These are phyloP conservation scores for Solenopsis fugax DNA, from an alignment of 1,140 invertebrate species.

Conservation along the genomic window DNA sequence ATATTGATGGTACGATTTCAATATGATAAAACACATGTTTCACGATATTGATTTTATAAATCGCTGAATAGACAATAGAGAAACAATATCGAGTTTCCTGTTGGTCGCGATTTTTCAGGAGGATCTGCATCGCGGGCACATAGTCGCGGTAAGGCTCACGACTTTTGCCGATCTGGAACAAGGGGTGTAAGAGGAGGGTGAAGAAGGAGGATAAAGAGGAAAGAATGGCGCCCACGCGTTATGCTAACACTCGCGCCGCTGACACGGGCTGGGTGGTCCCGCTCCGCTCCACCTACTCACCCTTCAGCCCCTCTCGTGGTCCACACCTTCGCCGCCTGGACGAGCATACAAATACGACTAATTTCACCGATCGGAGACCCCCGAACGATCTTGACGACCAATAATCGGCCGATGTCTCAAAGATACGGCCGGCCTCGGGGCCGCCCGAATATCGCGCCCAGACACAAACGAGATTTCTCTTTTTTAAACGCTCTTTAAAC, in stretches of 20 bases:
- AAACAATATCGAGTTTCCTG: neutral
- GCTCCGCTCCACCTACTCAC: slow-evolving; percentile 82
- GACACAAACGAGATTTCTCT: neutral
- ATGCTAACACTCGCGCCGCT: slow-evolving; percentile 84
- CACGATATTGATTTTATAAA: neutral
- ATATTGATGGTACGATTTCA: neutral
- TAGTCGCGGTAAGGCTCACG: slow-evolving; percentile 62
- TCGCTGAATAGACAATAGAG: neutral
- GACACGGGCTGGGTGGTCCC: slow-evolving; percentile 86
- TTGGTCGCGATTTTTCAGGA: slow-evolving; percentile 64
- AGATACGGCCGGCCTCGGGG: neutral
- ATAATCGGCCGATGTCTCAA: slow-evolving; percentile 59
- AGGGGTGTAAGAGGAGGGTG: slow-evolving; percentile 74
- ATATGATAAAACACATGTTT: neutral
- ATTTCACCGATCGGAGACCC: slow-evolving; percentile 70
- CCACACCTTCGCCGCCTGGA: slow-evolving; percentile 73
- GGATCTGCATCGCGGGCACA: slow-evolving; percentile 55
- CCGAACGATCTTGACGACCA: slow-evolving; percentile 66
- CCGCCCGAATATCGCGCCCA: neutral
- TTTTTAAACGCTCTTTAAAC: slow-evolving; percentile 39
- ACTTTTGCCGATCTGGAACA: slow-evolving; percentile 65
- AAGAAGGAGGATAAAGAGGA: slow-evolving; percentile 78
- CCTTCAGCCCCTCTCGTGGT: slow-evolving; percentile 80
- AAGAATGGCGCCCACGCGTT: slow-evolving; percentile 86
- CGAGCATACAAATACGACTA: slow-evolving; percentile 74